phyloP scores from a whole-genome alignment of 1,140 invertebrate species.

The Paralvinella palmiformis region DNA sequence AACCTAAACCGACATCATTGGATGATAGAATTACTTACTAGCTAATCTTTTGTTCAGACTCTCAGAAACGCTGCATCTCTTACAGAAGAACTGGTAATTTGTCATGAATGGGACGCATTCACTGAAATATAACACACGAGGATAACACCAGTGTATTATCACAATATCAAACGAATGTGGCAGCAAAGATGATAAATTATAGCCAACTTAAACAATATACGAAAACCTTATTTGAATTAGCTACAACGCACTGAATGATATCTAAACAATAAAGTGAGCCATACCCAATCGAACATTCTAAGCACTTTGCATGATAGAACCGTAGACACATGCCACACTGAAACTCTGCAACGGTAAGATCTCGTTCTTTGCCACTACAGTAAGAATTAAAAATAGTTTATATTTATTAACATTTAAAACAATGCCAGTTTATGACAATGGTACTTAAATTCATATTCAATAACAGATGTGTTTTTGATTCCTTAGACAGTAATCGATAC shows the following conservation, averaged over 20 bases:
- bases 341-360: constrained; percentile 82
- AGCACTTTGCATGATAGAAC: constrained; percentile 91
- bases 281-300: constrained; percentile 76
- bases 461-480: too few species aligned
- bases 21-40: constrained; percentile 62
- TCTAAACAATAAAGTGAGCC: not conserved
- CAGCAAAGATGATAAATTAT: constrained; percentile 3
- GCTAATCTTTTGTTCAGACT: constrained; percentile 51
- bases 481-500: too few species aligned
- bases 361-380: constrained; percentile 81
- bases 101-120: constrained; percentile 91
- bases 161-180: not conserved
- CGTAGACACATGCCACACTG: constrained; percentile 80
- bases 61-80: constrained; percentile 72
- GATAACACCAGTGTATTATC: too few species aligned
- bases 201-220: constrained; percentile 6
- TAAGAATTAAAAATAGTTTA: constrained; percentile 1
- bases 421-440: not conserved
- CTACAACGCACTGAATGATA: not conserved
- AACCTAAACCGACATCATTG: too few species aligned
- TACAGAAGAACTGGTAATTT: constrained; percentile 93
- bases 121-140: constrained; percentile 28
- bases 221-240: constrained; percentile 6
- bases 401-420: not conserved
- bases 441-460: too few species aligned